Conservation (phyloP, 1,140 invertebrate genomes). For the Plectrocnemia conspersa region DNA sequence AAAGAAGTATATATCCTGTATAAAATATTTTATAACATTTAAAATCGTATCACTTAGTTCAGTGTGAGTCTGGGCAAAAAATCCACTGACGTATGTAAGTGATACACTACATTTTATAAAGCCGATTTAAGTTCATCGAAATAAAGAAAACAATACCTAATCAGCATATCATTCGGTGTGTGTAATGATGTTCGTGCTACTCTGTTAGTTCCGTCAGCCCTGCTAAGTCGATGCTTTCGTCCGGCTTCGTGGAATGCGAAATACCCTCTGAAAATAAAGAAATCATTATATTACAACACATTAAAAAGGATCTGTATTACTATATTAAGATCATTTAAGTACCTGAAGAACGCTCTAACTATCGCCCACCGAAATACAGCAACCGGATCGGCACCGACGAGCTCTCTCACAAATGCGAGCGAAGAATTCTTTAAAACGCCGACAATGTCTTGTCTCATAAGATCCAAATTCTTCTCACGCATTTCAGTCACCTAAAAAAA, state of each 20-base stretch:
- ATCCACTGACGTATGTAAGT: too few species aligned
- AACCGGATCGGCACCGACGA: slow-evolving; percentile 90
- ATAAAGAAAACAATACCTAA: slow-evolving; percentile 53
- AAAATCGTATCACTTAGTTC: too few species aligned
- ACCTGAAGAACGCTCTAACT: slow-evolving; percentile 76
- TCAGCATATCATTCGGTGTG: slow-evolving; percentile 65
- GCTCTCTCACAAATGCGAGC: slow-evolving; percentile 85
- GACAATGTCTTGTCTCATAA: slow-evolving; percentile 91
- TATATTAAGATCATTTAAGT: slow-evolving; percentile 5
- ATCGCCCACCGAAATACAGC: slow-evolving; percentile 95
- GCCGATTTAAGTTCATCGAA: too few species aligned
- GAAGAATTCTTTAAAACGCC: slow-evolving; percentile 90
- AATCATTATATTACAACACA: too few species aligned
- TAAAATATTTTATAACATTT: too few species aligned
- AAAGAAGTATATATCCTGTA: too few species aligned
- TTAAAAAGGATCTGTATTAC: too few species aligned
- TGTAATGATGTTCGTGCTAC: slow-evolving; percentile 52
- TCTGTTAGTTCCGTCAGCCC: slow-evolving; percentile 44
- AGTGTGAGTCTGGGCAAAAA: too few species aligned
- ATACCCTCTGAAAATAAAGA: slow-evolving; percentile 63
- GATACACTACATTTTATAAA: too few species aligned
- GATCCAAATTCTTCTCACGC: slow-evolving; percentile 92
- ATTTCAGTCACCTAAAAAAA: slow-evolving; percentile 73
- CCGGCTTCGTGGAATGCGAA: slow-evolving; percentile 89
- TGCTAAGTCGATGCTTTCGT: slow-evolving; percentile 57